Evolutionary conservation across 2,888 invertebrate species (phyloP), one percentile per base, ranked within the genome.

Genomic region (Diogma glabrata): DNA sequence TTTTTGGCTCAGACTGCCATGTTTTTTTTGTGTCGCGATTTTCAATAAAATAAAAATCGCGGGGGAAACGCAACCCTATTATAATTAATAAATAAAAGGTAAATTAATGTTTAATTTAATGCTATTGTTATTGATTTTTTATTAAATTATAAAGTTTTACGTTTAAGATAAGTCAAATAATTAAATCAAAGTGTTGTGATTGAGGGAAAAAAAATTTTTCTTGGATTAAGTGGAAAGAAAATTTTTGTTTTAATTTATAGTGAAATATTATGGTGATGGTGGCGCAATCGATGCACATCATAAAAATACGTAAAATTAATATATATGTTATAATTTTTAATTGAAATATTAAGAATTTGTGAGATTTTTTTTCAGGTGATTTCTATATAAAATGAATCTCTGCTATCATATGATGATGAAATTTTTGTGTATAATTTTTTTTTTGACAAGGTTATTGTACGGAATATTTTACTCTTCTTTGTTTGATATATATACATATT

Each of bases 1-100:
- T 47, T 47, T 47, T 47, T 26, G 47, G 47, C 47, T 43, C 43
- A 43, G 72, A 72, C 78, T 81, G 82, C 82, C 84, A 84, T 84
- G 82, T 82, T 83, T 81, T 80, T 78, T 81, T 80, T 78, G 43
- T 52, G 53, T 54, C 56, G 56, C 56, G 56, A 51, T 54, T 52
- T 43, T 43, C 47, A 28, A 19, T 47, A 12, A 47, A 26, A 26
- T 47, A 26, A 47, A 22, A 22, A 47, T 47, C 47, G 47, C 47
- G 47, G 26, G 47, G 30, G 30, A 30, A 30, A 30, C n/a, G n/a
- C n/a, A n/a, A n/a, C n/a, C n/a, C n/a, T n/a, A n/a, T n/a, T n/a
- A n/a, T n/a, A n/a, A n/a, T n/a, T n/a, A n/a, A n/a, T n/a, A n/a
- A n/a, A n/a, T n/a, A n/a, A n/a, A n/a, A n/a, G n/a, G n/a, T n/a